Evolutionary conservation across 2,797 vertebrate species (phyloP), one percentile per base, ranked within the genome.

Genomic region (Epinephelus coioides): DNA sequence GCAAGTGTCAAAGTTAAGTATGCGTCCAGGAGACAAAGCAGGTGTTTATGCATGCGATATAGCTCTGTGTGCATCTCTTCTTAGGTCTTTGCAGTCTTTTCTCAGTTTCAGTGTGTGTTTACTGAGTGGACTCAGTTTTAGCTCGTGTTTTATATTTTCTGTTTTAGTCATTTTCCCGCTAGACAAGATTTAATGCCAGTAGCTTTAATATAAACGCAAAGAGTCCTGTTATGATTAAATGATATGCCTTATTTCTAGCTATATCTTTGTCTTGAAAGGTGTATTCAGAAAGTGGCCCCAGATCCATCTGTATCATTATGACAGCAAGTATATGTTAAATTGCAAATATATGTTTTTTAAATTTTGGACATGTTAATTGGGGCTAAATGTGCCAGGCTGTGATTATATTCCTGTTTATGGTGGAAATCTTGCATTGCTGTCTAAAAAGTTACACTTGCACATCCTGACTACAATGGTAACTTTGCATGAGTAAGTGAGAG

Each of bases 1-100:
- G 87, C 76, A 94, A 87, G 82, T 92, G 84, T 91, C 79, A 83
- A 85, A 96, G 95, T 94, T 95, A 94, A 94, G 94, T 96, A 89
- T 82, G 15, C 44, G 44, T 55, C 21, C 17, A 0, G 34, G 27
- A 57, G 60, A 61, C 8, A 0, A 40, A 38, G 10, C 4, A 0
- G 7, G 25, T 19, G 40, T 68, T 64, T 63, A 4, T 38, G 18
- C 56, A 14, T 10, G 1, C 3, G 6, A 25, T 63, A 69, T 12
- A 47, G 21, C 13, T 61, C 55, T 19, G 6, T 47, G 14, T n/a
- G 0, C 18, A 13, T 53, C 5, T 56, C 23, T 43, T 10, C 21
- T 21, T n/a, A 13, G 47, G 7, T 73, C 0, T 2, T 18, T 55
- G 18, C n/a, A 18, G 30, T 9, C 47, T 11, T 13, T 3, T 23